Base-by-base conservation (phyloP, 2,888 invertebrate species). In the Allophyes oxyacanthae region DNA sequence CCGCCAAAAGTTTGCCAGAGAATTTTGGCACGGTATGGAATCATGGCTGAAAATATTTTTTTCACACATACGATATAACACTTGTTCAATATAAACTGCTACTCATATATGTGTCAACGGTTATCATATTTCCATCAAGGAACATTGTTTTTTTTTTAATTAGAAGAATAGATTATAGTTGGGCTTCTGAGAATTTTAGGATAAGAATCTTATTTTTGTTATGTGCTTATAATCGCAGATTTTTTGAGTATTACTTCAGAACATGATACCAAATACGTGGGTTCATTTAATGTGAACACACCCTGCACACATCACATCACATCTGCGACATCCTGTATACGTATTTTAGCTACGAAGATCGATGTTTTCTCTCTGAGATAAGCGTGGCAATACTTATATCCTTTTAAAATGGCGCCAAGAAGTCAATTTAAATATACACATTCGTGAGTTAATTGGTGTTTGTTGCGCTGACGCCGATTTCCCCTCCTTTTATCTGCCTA, bases 21-120 rank as follows among this genome's bases (percentile, higher is more conserved):
- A 81, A 79, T 83, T 73, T 88, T 88, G 88, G 88, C 88, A 88
- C 79, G 65, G 59, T 51, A 61, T 59, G 64, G 67, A 65, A 69
- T 67, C 72, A 55, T 60, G 58, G 78, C 80, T 83, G 57, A 82
- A 87, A 87, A 85, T 87, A 85, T 73, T 81, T 74, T 67, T 77
- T 77, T 75, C 56, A 60, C 67, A 56, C 52, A 56, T 63, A 62
- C 63, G 41, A 57, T 59, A 49, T 34, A 56, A 49, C 57, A 42
- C 36, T 54, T 46, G 65, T 69, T 59, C 55, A 52, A 67, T 51
- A n/a, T n/a, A n/a, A n/a, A 67, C 66, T 62, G 49, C 33, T 33
- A 41, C 44, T 58, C 64, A 52, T 75, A 70, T 72, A 63, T 55
- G 48, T 76, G 79, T 82, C 82, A 67, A 38, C 72, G 49, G 64